These are phyloP conservation scores for Drosophila rhopaloa DNA, from an alignment of 1,140 invertebrate species.

Conservation along the genomic window DNA sequence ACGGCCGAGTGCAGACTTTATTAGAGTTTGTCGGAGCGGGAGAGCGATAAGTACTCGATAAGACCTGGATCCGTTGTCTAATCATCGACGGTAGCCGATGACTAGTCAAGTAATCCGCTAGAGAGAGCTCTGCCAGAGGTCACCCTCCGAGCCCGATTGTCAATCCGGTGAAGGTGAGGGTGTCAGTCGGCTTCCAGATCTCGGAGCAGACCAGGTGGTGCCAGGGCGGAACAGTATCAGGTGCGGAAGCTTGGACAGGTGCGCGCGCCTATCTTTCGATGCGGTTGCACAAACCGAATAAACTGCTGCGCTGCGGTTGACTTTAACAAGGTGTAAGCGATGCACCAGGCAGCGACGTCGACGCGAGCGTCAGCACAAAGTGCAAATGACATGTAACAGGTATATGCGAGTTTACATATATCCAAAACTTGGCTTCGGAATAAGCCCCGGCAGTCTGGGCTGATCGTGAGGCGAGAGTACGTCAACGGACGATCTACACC, in stretches of 20 bases:
- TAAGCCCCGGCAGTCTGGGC: not conserved
- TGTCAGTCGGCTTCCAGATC: not conserved
- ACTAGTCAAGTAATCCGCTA: conserved; percentile 8
- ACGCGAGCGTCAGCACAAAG: conserved; percentile 38
- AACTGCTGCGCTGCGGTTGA: conserved; percentile 55
- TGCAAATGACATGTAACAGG: conserved; percentile 26
- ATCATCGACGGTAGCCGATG: conserved; percentile 15
- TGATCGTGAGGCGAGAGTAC: not conserved
- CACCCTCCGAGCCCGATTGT: conserved; percentile 5
- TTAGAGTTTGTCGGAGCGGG: not conserved
- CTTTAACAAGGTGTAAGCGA: conserved; percentile 63
- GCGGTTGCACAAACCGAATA: conserved; percentile 65
- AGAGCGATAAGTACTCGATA: conserved; percentile 37
- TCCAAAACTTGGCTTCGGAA: conserved; percentile 21
- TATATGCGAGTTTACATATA: conserved; percentile 9
- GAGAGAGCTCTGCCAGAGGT: conserved; percentile 35
- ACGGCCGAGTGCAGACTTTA: conserved; percentile 34
- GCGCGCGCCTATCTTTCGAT: conserved; percentile 53
- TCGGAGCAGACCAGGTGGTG: conserved; percentile 7
- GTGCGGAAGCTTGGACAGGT: conserved; percentile 34
- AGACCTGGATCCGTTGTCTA: conserved; percentile 25
- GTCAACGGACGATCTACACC: not conserved
- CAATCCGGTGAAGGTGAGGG: not conserved
- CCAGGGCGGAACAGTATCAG: not conserved
- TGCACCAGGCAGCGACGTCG: conserved; percentile 22